Evolutionary conservation across 2,797 vertebrate species (phyloP).

Genomic region (Coregonus ussuriensis): DNA sequence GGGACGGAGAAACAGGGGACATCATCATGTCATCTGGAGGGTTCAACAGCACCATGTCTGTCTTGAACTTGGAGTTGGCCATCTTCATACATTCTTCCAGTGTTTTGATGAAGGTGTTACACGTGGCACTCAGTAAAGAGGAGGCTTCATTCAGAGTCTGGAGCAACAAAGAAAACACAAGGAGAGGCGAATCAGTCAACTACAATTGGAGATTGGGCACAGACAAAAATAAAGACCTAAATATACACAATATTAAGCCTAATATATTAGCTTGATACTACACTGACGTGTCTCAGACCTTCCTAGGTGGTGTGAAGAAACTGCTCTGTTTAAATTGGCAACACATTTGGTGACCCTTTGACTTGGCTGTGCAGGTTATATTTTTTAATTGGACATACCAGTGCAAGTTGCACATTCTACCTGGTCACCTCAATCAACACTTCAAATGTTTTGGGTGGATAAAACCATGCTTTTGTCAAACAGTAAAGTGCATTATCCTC

Average conservation of each 20-base stretch:
- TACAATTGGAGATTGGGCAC: background rate
- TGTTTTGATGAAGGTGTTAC: slow-evolving; percentile 94
- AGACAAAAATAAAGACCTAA: no score
- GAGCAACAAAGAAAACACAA: slow-evolving; percentile 64
- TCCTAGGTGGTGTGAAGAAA: no score
- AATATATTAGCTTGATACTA: background rate
- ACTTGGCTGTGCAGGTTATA: no score
- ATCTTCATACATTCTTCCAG: slow-evolving; percentile 97
- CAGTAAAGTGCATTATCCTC: no score
- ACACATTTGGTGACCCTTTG: no score
- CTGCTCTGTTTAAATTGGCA: no score
- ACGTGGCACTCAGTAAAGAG: slow-evolving; percentile 93
- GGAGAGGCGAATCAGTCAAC: slow-evolving; percentile 24
- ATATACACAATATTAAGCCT: background rate
- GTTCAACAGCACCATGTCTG: background rate
- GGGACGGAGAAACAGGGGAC: background rate
- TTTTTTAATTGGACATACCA: no score
- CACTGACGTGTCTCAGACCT: no score
- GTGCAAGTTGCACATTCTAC: no score
- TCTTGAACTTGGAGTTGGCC: slow-evolving; percentile 88
- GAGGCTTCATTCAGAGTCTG: slow-evolving; percentile 64
- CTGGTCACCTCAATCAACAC: no score
- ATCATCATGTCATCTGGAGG: background rate
- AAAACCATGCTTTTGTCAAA: no score
- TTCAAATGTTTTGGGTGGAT: no score